Evolutionary conservation across 2,113 vertebrate species (phyloP), one percentile per base, ranked within the genome.

Genomic region (Dromaius novaehollandiae): DNA sequence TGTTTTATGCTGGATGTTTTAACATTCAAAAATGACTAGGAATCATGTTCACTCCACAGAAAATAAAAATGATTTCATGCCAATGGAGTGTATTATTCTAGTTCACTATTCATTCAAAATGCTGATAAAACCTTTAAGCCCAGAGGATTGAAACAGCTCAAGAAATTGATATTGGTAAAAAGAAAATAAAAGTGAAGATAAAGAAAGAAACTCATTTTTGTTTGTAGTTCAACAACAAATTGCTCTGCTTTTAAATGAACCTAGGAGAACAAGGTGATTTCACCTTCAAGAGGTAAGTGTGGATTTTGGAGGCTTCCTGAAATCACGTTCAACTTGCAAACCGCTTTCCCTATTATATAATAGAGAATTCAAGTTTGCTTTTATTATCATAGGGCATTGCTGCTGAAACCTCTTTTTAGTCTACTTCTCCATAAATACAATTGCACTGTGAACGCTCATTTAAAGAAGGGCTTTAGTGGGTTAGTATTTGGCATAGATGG

Each of bases 111-210:
- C 53, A 90, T 76, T 95, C 22, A 87, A 89, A 86, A 61, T 73
- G 7, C 19, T 86, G 83, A 42, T 88, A 92, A 94, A 93, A 86
- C 8, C 14, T 86, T 16, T 64, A 88, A 88, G 7, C 26, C 8
- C 9, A 73, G 40, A 86, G 22, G 18, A 86, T 17, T 80, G 44
- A 95, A 94, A 92, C 9, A 95, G 30, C 32, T 91, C 20, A 64
- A 92, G 60, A 89, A 88, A 90, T 3, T 68, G 8, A 61, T 93
- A 88, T 7, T 40, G 42, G 17, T 64, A 83, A 81, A 93, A 96
- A 71, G 20, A 89, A 97, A 92, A 82, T 58, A 80, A 83, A 93
- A 88, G 8, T 87, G 32, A 95, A 88, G n/a, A 79, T 58, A 83
- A 95, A 91, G n/a, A 44, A 90, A 76, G n/a, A 83, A 94, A 48